Conservation (phyloP, 1,140 invertebrate genomes). For the Ceratina australensis region DNA sequence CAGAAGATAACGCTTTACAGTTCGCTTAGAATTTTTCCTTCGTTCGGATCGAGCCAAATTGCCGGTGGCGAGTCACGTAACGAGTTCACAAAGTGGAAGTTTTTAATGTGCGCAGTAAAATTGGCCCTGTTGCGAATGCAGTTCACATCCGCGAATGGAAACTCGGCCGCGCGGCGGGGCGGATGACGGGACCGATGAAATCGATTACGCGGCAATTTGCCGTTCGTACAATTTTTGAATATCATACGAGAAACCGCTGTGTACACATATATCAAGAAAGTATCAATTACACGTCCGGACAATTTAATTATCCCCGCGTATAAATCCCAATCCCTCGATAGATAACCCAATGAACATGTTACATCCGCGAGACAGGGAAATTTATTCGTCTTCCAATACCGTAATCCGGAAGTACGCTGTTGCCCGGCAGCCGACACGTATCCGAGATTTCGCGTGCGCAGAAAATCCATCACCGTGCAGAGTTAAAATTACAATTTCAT, state of each 20-base stretch:
- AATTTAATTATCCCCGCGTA: background rate
- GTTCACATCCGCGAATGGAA: background rate
- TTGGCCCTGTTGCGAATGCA: background rate
- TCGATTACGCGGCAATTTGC: conserved; percentile 7
- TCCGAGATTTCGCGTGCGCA: background rate
- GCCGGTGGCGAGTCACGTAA: background rate
- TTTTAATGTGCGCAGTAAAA: conserved; percentile 1
- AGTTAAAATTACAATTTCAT: conserved; percentile 35
- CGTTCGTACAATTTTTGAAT: too few relatives aligned
- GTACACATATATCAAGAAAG: too few relatives aligned
- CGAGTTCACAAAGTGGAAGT: background rate
- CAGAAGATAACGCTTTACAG: conserved; percentile 15
- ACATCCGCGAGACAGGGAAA: background rate
- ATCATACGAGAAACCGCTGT: too few relatives aligned
- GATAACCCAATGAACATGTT: background rate
- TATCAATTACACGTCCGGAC: background rate
- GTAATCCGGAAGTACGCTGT: background rate
- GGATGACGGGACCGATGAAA: background rate
- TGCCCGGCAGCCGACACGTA: background rate
- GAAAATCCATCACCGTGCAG: background rate
- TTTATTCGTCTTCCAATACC: background rate
- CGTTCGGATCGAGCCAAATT: background rate
- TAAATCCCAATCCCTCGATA: background rate
- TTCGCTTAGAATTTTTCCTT: background rate
- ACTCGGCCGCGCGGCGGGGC: conserved; percentile 5